Evolutionary conservation across 1,140 invertebrate species (phyloP).

Genomic region (Mylabris phalerata): DNA sequence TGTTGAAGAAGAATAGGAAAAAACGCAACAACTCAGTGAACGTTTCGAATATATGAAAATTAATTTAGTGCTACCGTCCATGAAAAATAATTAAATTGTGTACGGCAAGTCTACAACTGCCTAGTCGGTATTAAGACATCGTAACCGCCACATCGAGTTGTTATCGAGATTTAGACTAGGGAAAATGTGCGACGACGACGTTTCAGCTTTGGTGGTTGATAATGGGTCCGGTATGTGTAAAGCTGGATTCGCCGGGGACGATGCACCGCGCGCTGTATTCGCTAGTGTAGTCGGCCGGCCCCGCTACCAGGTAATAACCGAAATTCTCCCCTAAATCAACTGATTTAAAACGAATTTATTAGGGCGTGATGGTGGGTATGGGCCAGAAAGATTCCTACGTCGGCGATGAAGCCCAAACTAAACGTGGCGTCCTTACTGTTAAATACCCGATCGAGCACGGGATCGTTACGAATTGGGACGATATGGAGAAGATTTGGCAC

Average conservation of each 20-base stretch:
- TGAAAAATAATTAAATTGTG: too few relatives aligned
- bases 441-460: constrained; percentile 94
- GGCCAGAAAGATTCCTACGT: constrained; percentile 82
- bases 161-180: too few relatives aligned
- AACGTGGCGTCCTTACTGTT: constrained; percentile 84
- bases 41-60: too few relatives aligned
- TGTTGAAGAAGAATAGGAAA: too few relatives aligned
- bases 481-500: constrained; percentile 59
- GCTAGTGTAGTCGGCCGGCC: constrained; percentile 65
- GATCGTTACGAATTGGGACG: constrained; percentile 95
- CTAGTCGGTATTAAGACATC: too few relatives aligned
- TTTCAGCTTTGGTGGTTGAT: constrained; percentile 71
- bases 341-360: constrained; percentile 44
- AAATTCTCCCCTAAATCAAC: too few relatives aligned
- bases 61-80: too few relatives aligned
- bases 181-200: constrained; percentile 49
- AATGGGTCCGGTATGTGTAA: constrained; percentile 83
- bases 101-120: too few relatives aligned
- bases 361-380: constrained; percentile 93
- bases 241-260: constrained; percentile 72
- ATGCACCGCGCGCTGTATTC: constrained; percentile 68
- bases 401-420: constrained; percentile 89
- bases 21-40: too few relatives aligned
- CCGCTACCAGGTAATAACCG: constrained; percentile 61
- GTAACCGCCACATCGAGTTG: too few relatives aligned